A percentile compares a stretch with the other conserved stretches of the same genome.
phyloP scores from a whole-genome alignment of 1,140 invertebrate genomes.

The Cardiocondyla obscurior region DNA sequence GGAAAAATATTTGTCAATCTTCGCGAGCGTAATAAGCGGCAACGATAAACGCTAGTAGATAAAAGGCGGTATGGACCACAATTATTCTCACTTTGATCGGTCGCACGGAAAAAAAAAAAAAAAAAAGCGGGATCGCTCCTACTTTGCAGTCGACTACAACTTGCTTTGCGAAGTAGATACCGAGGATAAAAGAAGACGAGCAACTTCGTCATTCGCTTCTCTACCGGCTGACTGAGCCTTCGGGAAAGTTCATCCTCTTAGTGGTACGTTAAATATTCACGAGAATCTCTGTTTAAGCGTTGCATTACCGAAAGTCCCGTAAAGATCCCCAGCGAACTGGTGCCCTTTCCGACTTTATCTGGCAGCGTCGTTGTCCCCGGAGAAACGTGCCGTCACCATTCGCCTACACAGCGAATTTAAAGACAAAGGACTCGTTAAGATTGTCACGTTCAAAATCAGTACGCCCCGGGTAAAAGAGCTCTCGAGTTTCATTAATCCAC shows the following conservation, averaged over 20 bases:
- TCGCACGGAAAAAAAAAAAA: background rate
- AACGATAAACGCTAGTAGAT: background rate
- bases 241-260: conserved; percentile 68
- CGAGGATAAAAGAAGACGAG: conserved; percentile 32
- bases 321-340: conserved; percentile 16
- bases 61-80: background rate
- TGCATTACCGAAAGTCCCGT: conserved; percentile 48
- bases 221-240: conserved; percentile 5
- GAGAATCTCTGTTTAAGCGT: conserved; percentile 64
- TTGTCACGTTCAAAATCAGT: conserved; percentile 51
- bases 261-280: conserved; percentile 71
- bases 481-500: conserved; percentile 47
- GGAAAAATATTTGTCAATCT: background rate
- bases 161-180: background rate
- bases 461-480: conserved; percentile 13
- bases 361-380: conserved; percentile 19
- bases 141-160: background rate
- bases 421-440: conserved; percentile 64
- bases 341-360: background rate
- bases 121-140: background rate
- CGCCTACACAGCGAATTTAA: background rate
- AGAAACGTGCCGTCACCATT: conserved; percentile 24
- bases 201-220: conserved; percentile 47
- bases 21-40: conserved; percentile 7
- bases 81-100: background rate